Evolutionary conservation across 2,888 invertebrate genomes (phyloP), one percentile per base, ranked within the genome.

Genomic region (Apomyelois bistriatella): DNA sequence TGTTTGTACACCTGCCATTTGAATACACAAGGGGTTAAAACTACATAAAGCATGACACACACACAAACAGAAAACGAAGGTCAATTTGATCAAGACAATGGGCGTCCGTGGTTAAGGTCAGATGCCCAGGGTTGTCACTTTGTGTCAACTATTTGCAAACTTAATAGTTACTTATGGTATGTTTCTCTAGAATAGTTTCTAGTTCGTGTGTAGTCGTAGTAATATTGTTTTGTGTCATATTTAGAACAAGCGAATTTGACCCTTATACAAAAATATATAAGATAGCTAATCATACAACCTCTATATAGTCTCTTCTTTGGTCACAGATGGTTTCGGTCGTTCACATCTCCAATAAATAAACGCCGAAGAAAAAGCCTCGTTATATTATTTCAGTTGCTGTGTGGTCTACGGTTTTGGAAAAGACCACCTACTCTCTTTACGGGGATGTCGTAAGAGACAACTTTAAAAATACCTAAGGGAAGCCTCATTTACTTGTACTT

Each of bases 31-130:
- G 42, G 3, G 42, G 22, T 22, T 10, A n/a, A 16, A 22, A 10
- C 41, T 12, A 43, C 42, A 28, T 7, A 8, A 41, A 10, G 42
- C 9, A 32, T 32, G 42, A 30, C 16, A 40, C 22, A 38, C 22
- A 38, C 17, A 13, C 8, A 43, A 28, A 28, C 28, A 16, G 41
- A 43, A 43, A 28, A 6, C 10, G 28, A 43, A 43, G 42, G 42
- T 43, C 42, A 13, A 22, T 7, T 22, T 12, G 48, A 16, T 16
- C 16, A 17, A 48, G 48, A 48, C 48, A 48, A 48, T 15, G 17
- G 17, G n/a, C 36, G 17, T 16, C 16, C 35, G 36, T 36, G 48
- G 28, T 36, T 36, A 48, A 48, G 48, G 48, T 48, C 36, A 48
- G 17, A 8, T 7, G 16, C n/a, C 32, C 16, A 17, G 17, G 35